Evolutionary conservation across 2,113 vertebrate species (phyloP).

Genomic region (Terrapene triunguis): DNA sequence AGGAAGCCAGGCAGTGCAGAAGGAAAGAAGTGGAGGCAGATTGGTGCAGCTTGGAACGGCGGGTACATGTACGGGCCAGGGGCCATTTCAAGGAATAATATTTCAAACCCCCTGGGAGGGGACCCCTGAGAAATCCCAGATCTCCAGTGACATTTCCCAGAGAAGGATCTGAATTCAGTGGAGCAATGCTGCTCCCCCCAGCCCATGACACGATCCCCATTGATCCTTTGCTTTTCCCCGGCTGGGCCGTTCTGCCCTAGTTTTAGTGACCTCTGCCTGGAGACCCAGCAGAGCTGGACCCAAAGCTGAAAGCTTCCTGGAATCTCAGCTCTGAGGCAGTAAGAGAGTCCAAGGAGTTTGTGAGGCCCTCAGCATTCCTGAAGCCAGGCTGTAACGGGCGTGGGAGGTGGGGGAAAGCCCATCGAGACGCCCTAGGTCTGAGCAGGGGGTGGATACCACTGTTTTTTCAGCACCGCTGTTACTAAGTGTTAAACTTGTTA

Average conservation of each 20-base stretch:
- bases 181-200: background rate
- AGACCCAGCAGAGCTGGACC: too few species aligned
- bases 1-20: background rate
- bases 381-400: background rate
- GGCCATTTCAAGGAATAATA: too few species aligned
- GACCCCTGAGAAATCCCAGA: background rate
- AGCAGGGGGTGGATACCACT: background rate
- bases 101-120: background rate
- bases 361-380: background rate
- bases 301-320: too few species aligned
- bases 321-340: too few species aligned
- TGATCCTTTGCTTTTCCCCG: rapidly evolving
- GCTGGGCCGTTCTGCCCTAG: background rate
- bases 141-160: background rate
- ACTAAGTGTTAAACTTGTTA: background rate
- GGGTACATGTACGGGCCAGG: too few species aligned
- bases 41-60: too few species aligned
- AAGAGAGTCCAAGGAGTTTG: too few species aligned
- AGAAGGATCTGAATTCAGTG: too few species aligned
- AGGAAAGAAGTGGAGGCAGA: too few species aligned
- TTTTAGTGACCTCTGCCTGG: too few species aligned
- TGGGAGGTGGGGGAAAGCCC: rapidly evolving
- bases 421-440: background rate
- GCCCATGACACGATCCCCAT: background rate
- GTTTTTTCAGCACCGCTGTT: background rate